Base-by-base conservation (phyloP, 2,888 invertebrate species). In the Epiblema foenella region DNA sequence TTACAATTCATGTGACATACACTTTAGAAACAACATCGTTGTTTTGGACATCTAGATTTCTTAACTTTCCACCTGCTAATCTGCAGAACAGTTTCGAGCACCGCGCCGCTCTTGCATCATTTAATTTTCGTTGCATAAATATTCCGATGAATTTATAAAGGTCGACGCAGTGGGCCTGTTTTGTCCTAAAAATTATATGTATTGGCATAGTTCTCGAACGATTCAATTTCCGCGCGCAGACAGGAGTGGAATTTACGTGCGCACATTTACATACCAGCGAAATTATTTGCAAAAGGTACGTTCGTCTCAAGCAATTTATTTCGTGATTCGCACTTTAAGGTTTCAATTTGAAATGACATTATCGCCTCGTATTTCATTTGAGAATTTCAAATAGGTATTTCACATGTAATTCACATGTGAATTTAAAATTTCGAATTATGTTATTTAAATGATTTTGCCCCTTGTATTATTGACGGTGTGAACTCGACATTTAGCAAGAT, bases 201-300 rank as follows among this genome's bases (percentile, higher is more conserved):
- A 89, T 90, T 85, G 88, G 84, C 85, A 88, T 89, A 89, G 88
- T 89, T 87, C 86, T 88, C 85, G 85, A 89, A 89, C 90, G 89
- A 90, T 93, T 91, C 91, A 91, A 93, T 93, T 92, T 92, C 93
- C 92, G 88, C 85, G 87, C 88, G 88, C 88, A 90, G 91, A 91
- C 92, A 93, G 91, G 86, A 84, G 80, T 82, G 83, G 85, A 90
- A 93, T 93, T 91, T 93, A 93, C 91, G 91, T 89, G 90, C 88
- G 84, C 89, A 88, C 89, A 91, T 93, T 91, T 91, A 91, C 89
- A 90, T 89, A 87, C 87, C 89, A 85, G 85, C 87, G 88, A 88
- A 91, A 91, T 91, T 90, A 90, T 91, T 91, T 89, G 86, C 87
- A 90, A 91, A n/a, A 90, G 86, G 86, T 85, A 86, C 86, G n/a